Conservation (phyloP, 1,140 invertebrate species). For the Eueides isabella region DNA sequence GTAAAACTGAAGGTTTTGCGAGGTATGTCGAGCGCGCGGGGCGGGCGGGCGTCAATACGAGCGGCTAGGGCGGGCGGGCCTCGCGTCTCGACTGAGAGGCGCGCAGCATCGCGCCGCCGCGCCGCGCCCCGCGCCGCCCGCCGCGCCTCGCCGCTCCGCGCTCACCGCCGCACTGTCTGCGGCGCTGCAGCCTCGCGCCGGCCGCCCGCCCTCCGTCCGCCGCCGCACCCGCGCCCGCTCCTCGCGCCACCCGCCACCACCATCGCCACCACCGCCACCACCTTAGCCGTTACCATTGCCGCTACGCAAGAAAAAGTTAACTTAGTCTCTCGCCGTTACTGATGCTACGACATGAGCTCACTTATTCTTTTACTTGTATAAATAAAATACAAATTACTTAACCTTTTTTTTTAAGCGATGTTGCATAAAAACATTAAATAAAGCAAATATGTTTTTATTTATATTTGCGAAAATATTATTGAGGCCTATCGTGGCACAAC, state of each 20-base stretch:
- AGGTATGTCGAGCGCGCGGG: slow-evolving; percentile 64
- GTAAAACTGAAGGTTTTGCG: slow-evolving; percentile 34
- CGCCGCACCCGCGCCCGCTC: slow-evolving; percentile 14
- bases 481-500: not conserved
- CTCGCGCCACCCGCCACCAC: slow-evolving; percentile 40
- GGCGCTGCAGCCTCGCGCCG: slow-evolving; percentile 63
- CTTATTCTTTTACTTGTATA: slow-evolving; percentile 24
- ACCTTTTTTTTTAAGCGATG: not conserved
- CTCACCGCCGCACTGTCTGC: slow-evolving; percentile 70
- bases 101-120: slow-evolving; percentile 78
- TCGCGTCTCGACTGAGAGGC: slow-evolving; percentile 81
- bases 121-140: slow-evolving; percentile 58
- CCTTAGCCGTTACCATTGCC: slow-evolving; percentile 33
- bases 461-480: not conserved
- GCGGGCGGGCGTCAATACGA: slow-evolving; percentile 66
- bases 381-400: not conserved
- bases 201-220: slow-evolving; percentile 53
- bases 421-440: not conserved
- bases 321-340: slow-evolving; percentile 29
- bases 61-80: slow-evolving; percentile 74
- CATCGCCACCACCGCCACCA: slow-evolving; percentile 37
- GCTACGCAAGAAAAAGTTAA: slow-evolving; percentile 44
- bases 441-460: not conserved
- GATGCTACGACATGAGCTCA: slow-evolving; percentile 24
- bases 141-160: slow-evolving; percentile 44